These are phyloP conservation scores for Leptopterna dolabrata DNA, from an alignment of 2,888 invertebrate genomes.

Conservation along the genomic window DNA sequence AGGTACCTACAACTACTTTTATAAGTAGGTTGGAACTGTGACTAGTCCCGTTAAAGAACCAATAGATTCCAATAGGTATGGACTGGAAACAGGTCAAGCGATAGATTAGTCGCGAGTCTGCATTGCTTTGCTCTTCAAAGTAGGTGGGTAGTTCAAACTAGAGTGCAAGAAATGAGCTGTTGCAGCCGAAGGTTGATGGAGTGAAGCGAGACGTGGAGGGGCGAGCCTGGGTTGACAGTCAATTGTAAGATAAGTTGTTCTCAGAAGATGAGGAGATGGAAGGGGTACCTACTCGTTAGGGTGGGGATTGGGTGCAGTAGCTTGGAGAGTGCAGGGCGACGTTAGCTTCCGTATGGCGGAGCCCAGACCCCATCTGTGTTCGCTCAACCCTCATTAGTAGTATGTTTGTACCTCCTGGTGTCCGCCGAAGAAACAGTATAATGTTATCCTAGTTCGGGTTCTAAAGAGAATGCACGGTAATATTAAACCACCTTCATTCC, in stretches of 20 bases:
- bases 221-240: conserved; percentile 29
- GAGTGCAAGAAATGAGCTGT: conserved; percentile 15
- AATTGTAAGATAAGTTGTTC: conserved; percentile 37
- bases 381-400: conserved; percentile 18
- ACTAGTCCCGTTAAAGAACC: too few species aligned
- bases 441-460: conserved; percentile 41
- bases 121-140: not conserved
- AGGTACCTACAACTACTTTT: too few species aligned
- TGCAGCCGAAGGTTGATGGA: conserved; percentile 18
- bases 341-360: conserved; percentile 42
- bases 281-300: conserved; percentile 32
- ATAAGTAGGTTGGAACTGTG: too few species aligned
- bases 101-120: not conserved
- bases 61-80: not conserved
- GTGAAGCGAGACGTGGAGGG: conserved; percentile 8
- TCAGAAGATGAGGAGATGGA: conserved; percentile 26
- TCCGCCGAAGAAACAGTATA: conserved; percentile 33
- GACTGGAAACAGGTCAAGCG: not conserved
- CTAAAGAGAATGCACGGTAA: conserved; percentile 60
- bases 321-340: conserved; percentile 23
- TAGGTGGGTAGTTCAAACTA: not conserved
- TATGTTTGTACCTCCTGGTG: conserved; percentile 21
- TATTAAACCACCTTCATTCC: conserved; percentile 60
- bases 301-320: conserved; percentile 39
- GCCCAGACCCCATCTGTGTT: conserved; percentile 31